Evolutionary conservation across 2,113 vertebrate species (phyloP), one percentile per base, ranked within the genome.

Genomic region (Prolemur simus): DNA sequence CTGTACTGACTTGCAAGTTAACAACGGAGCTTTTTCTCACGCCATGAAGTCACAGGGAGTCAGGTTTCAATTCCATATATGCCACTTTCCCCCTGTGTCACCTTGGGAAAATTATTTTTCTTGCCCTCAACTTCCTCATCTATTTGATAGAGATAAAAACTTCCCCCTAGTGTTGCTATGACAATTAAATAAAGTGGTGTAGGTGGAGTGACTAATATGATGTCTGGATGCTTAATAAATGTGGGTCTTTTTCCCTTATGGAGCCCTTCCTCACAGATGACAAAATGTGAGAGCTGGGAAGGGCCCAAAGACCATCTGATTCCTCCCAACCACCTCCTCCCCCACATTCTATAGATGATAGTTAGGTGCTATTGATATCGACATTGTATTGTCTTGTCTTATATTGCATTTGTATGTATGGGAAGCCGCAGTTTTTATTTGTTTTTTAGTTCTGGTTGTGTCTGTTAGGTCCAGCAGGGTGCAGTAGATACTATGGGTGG

Each of bases 51-150:
- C 60, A 18, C 29, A 18, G 4, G 15, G 78, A 86, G 18, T 54
- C 54, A 21, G 58, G 39, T 84, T 89, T 94, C 85, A 39, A 25
- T 83, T 39, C 29, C 52, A 2, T 58, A 42, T 66, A 56, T 93
- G 58, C 34, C 34, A 74, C 77, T 60, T 91, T 42, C 8, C 34
- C 42, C 25, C 29, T 52, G 0, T 13, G 18, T 90, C 10, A 58
- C 39, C 60, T 90, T 78, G 69, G 81, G 68, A 42, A 82, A 90
- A 37, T 45, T 91, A 47, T 66, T 97, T 92, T 96, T 58, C 37
- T 69, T 96, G 32, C 88, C 60, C 49, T 96, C 60, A 60, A 66
- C 39, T 90, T 81, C 80, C 63, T 95, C 73, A 91, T 74, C 60
- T 91, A 49, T 68, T 73, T 45, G 76, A 49, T 34, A 84, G 49